Evolutionary conservation across 2,888 invertebrate genomes (phyloP).

Genomic region (Drosophila robusta): DNA sequence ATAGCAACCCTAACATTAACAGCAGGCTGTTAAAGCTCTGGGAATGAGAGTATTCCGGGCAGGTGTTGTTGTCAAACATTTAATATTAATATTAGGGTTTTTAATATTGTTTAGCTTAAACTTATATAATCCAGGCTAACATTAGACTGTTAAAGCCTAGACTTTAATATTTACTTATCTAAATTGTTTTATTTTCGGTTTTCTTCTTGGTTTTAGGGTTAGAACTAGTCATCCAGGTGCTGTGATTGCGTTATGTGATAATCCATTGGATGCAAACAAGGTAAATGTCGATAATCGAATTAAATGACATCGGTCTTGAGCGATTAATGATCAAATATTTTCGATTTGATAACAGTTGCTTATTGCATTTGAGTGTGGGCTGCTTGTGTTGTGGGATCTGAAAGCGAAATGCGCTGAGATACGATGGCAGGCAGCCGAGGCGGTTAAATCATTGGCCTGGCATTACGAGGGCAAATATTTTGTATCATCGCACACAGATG

Average conservation of each 20-base stretch:
- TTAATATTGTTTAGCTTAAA: too few species aligned
- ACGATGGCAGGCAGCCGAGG: slow-evolving; percentile 91
- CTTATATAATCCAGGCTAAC: too few species aligned
- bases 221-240: slow-evolving; percentile 98
- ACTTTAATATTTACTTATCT: neutral
- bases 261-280: slow-evolving; percentile 98
- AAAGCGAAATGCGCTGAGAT: slow-evolving; percentile 93
- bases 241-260: slow-evolving; percentile 98
- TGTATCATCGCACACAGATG: slow-evolving; percentile 98
- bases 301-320: neutral
- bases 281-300: slow-evolving; percentile 86
- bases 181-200: slow-evolving; percentile 20
- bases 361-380: slow-evolving; percentile 98
- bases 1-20: neutral
- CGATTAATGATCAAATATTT: neutral
- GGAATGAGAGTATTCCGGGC: neutral
- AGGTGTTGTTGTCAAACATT: neutral
- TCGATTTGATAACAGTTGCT: slow-evolving; percentile 88
- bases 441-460: slow-evolving; percentile 96
- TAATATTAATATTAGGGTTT: too few species aligned
- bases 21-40: neutral
- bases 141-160: too few species aligned
- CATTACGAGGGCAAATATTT: slow-evolving; percentile 99
- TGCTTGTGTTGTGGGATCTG: slow-evolving; percentile 98
- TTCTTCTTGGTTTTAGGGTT: slow-evolving; percentile 88